These are phyloP conservation scores for Patiria miniata DNA, from an alignment of 35 echinoderm and acorn worm species.

Conservation along the genomic window DNA sequence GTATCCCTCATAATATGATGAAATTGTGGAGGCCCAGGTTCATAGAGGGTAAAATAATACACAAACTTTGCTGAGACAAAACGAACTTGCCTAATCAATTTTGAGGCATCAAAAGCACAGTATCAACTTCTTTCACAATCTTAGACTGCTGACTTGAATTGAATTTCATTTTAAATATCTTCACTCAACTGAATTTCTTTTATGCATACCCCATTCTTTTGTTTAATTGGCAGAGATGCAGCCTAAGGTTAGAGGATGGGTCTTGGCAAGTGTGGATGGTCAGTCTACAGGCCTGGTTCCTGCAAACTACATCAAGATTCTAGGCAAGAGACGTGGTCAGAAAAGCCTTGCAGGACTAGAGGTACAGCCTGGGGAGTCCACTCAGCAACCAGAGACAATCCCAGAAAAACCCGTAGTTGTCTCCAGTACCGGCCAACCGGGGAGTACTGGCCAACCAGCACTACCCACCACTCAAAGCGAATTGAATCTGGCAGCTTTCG, in stretches of 20 bases:
- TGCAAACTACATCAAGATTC: constrained; percentile 93
- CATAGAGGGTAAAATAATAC: no score
- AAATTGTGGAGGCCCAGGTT: no score
- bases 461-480: neutral
- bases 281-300: constrained; percentile 83
- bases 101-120: no score
- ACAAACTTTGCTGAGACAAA: no score
- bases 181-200: neutral
- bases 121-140: no score
- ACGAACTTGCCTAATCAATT: no score
- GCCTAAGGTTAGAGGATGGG: constrained; percentile 89
- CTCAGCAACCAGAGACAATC: neutral
- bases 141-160: no score
- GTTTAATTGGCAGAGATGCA: constrained; percentile 82
- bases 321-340: constrained; percentile 78
- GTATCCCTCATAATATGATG: no score
- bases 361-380: neutral
- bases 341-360: constrained; percentile 22
- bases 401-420: neutral
- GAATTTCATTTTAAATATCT: no score
- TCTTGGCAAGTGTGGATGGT: constrained; percentile 84
- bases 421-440: neutral
- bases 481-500: constrained; percentile 36
- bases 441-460: neutral
- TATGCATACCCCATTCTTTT: constrained; percentile 20